Percentiles rank a stretch among this genome's conserved stretches.
phyloP scores from a whole-genome alignment of 2,797 vertebrate genomes.

The Anas georgica region DNA sequence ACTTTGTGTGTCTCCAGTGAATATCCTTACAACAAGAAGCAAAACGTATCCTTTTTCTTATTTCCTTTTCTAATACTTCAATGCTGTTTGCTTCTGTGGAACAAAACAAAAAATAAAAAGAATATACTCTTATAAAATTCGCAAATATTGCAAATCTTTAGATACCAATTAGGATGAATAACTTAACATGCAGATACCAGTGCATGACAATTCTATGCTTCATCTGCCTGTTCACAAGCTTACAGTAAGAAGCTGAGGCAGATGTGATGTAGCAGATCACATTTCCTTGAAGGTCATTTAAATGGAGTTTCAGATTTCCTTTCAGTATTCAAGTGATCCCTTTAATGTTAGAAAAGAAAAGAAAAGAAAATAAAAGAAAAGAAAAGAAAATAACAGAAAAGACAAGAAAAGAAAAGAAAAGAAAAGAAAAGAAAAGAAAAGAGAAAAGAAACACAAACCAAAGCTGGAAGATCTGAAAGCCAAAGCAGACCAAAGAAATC shows the following conservation, averaged over 20 bases:
- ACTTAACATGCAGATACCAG: background rate
- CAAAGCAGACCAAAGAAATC: background rate
- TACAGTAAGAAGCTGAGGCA: background rate
- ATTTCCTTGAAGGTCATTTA: constrained; percentile 23
- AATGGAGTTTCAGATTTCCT: constrained; percentile 19
- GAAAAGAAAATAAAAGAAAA: background rate
- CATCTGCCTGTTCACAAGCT: background rate
- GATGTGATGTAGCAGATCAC: background rate
- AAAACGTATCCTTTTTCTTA: background rate
- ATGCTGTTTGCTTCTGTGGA: background rate
- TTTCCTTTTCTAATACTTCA: constrained; percentile 35
- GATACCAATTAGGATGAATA: constrained; percentile 47
- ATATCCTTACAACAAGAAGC: constrained; percentile 21
- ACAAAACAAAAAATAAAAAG: background rate
- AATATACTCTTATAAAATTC: constrained; percentile 25
- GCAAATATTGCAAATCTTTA: background rate
- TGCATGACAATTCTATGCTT: background rate
- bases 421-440: background rate
- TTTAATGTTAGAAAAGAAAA: background rate
- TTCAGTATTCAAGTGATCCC: constrained; percentile 15
- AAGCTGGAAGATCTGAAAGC: background rate
- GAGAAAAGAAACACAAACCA: too few species aligned
- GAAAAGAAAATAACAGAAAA: background rate
- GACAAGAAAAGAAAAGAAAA: background rate
- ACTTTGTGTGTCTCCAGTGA: constrained; percentile 54